Evolutionary conservation across 2,113 vertebrate genomes (phyloP), one percentile per base, ranked within the genome.

Genomic region (Laticauda colubrina): DNA sequence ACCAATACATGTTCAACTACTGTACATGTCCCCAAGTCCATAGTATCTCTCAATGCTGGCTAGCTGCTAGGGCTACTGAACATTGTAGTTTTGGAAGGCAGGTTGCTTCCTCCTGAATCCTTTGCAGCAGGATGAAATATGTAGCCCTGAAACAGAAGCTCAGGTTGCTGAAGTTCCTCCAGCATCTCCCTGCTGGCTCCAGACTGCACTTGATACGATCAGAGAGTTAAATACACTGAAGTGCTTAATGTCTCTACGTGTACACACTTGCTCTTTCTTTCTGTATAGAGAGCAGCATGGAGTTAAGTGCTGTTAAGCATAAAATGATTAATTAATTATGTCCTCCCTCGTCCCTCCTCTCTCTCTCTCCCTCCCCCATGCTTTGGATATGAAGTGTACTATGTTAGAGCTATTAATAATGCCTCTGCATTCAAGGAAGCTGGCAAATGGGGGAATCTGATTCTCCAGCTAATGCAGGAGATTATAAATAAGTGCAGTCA

Each of bases 301-400:
- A 59, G 75, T 93, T 91, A 93, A 93, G 88, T 81, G 92, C 88
- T 90, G 55, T 81, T 90, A 93, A 90, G 88, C 88, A 90, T 93
- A 90, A 93, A 93, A 90, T 93, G 75, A 90, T 93, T 90, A 90
- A 93, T 93, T 93, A 93, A 93, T 93, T 93, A 93, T 86, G 85
- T 69, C 24, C 56, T 59, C 81, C 23, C 24, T 91, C 26, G 5
- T 87, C 5, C 39, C 51, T 39, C 12, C n/a, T 86, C 34, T 85
- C 21, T 87, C 56, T n/a, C 10, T 34, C 57, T 24, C 23, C 21
- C 69, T 86, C 88, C 34, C n/a, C 39, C 57, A 57, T 54, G 75
- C 92, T 90, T 54, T 61, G 23, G 92, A 86, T 88, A 93, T 93
- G 75, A 93, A 93, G 81, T 87, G 92, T 57, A 23, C 88, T 85